Evolutionary conservation across 2,113 vertebrate genomes (phyloP), one percentile per base, ranked within the genome.

Genomic region (Podiceps cristatus): DNA sequence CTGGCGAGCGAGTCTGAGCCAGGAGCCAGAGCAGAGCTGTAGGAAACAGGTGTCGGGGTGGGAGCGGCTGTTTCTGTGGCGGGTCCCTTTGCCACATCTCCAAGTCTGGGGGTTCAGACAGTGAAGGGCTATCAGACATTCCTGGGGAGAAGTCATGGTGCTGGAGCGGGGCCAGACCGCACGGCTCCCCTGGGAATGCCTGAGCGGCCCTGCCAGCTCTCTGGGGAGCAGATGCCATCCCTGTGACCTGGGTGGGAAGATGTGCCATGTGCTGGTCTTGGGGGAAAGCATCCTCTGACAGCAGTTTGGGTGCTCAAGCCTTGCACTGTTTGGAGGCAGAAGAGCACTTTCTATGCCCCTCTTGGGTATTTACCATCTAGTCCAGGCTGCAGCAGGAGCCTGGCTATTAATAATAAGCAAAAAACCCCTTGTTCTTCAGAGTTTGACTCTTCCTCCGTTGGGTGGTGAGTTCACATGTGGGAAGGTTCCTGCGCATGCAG

Each of bases 71-170:
- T 84, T 69, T 37, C 44, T 1, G 0, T n/a, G 16, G 9, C 63
- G 22, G 13, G 37, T 71, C 50, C 86, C 63, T 89, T 73, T 74
- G 66, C 7, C 49, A 40, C 15, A 3, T 47, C 64, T 62, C 59
- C 20, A n/a, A 23, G 47, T 31, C 28, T 45, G 20, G 24, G 14
- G 7, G 27, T 29, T 27, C 40, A 22, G 22, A 47, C 33, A 23
- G 28, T 12, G 33, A 49, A 63, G 72, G 72, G 42, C 53, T 72
- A 35, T n/a, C 28, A 18, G 23, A 14, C 0, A 1, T 73, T 91
- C 13, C 33, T 86, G 49, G 59, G 60, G 67, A 64, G 40, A 23
- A 3, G 3, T 25, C 17, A 0, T 7, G 44, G 62, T 0, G 0
- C 53, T 68, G 63, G 23, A 25, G 1, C 53, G 24, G 10, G 14